Percentiles rank a stretch among this genome's conserved stretches.
phyloP scores from a whole-genome alignment of 1,140 invertebrate genomes.

The Cataglyphis hispanica region DNA sequence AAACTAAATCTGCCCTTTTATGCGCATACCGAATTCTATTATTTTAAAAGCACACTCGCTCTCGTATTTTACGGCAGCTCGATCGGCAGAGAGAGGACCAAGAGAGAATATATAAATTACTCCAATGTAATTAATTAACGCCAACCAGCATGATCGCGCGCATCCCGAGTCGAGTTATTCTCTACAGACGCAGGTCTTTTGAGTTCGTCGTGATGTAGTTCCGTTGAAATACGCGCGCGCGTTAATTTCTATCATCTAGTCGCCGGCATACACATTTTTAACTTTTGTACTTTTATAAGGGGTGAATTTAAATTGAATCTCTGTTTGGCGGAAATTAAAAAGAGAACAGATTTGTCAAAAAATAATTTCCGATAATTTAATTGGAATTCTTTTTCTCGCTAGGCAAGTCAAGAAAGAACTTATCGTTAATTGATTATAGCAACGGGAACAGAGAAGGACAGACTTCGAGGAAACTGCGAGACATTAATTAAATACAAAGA shows the following conservation, averaged over 20 bases:
- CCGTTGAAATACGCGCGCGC: not conserved
- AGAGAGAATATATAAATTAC: conserved; percentile 38
- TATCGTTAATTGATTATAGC: conserved; percentile 10
- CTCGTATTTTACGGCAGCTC: conserved; percentile 14
- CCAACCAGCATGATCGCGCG: conserved; percentile 17
- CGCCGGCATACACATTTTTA: not conserved
- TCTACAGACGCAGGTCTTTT: not conserved
- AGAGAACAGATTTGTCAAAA: not conserved
- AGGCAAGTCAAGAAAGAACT: not conserved
- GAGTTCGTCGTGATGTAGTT: not conserved
- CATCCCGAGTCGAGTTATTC: conserved; percentile 7
- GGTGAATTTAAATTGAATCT: not conserved
- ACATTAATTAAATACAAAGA: conserved; percentile 42
- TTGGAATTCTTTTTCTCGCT: not conserved
- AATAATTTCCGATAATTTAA: not conserved
- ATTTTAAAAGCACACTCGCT: conserved; percentile 32
- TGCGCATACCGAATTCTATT: conserved; percentile 52
- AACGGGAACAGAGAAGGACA: not conserved
- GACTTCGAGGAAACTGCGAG: not conserved
- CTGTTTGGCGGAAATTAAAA: not conserved
- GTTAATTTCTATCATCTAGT: not conserved
- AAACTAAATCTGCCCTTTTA: conserved; percentile 43
- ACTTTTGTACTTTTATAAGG: not conserved
- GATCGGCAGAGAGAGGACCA: not conserved
- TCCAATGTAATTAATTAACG: conserved; percentile 44